Evolutionary conservation across 2,797 vertebrate species (phyloP), one percentile per base, ranked within the genome.

Genomic region (Pseudotriccus pelzelni): DNA sequence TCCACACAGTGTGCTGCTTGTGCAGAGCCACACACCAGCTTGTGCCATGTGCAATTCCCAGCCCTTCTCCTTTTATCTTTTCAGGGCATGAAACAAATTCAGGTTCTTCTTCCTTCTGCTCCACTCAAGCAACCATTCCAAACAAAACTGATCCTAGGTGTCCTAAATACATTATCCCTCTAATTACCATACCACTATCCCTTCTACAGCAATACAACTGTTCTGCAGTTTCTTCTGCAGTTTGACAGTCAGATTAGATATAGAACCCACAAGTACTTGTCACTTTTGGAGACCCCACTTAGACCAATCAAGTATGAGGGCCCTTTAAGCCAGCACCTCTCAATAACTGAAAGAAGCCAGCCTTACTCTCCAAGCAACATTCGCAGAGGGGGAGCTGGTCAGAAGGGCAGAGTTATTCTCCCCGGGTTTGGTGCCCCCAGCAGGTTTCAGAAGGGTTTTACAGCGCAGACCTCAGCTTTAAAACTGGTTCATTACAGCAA

Each of bases 41-140:
- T 1, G 0, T n/a, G 41, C 21, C 41, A 52, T 25, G 32, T n/a
- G 28, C 62, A 52, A 1, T 17, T 55, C 37, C 49, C 49, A 75
- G 34, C 55, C 46, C 43, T 74, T 78, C 73, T 64, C 25, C 7
- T 81, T 53, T 81, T 53, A 46, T 66, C 63, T 43, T 84, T 75
- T 34, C 62, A 79, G 53, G 14, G 27, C 6, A 43, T 2, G 3
- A 75, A 78, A 56, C 6, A 64, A 87, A 41, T 60, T 47, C 37
- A 52, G 4, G 3, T 78, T 62, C 41, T 63, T 68, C 43, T 53
- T 36, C 12, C 5, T 87, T 67, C 56, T 79, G 43, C 75, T 66
- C n/a, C 43, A 46, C 12, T 25, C 6, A 20, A 53, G 43, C 7
- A 55, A 70, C 19, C 2, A 4, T 52, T 10, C 23, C 25, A 49